Conservation (phyloP, 2,797 vertebrate genomes). For the Enteromius treurensis region DNA sequence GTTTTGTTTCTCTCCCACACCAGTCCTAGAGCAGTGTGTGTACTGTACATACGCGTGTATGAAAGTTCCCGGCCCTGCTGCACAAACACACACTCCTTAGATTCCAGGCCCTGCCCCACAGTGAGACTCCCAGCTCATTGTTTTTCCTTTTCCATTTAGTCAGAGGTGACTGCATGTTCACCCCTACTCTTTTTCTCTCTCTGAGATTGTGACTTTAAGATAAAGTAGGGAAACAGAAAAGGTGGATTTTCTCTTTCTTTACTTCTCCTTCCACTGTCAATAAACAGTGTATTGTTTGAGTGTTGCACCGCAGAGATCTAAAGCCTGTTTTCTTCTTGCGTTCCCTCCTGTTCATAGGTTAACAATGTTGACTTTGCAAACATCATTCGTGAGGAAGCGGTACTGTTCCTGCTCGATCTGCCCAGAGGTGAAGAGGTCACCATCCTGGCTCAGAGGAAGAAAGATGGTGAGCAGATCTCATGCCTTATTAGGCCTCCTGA, state of each 20-base stretch:
- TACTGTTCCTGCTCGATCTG: conserved; percentile 87
- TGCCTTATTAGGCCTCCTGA: background rate
- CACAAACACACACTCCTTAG: conserved; percentile 70
- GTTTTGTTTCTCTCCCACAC: conserved; percentile 39
- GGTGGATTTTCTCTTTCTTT: conserved; percentile 44
- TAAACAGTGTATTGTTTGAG: conserved; percentile 53
- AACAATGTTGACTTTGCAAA: conserved; percentile 92
- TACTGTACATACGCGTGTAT: background rate
- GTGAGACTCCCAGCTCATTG: conserved; percentile 73
- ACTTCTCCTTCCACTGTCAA: conserved; percentile 27
- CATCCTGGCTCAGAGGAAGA: conserved; percentile 88
- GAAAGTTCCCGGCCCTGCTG: conserved; percentile 51
- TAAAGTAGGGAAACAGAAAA: conserved; percentile 61
- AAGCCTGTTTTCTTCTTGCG: conserved; percentile 40
- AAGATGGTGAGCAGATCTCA: conserved; percentile 78
- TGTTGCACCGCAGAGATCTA: conserved; percentile 49
- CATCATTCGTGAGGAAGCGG: conserved; percentile 88
- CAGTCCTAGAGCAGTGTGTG: background rate
- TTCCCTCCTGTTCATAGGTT: conserved; percentile 68
- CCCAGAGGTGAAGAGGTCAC: conserved; percentile 90
- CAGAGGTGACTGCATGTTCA: conserved; percentile 11
- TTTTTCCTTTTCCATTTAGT: conserved; percentile 66
- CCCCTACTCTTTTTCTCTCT: background rate
- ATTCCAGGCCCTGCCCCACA: conserved; percentile 45
- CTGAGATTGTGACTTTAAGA: conserved; percentile 54